These are phyloP conservation scores for Rhopalosiphum maidis DNA, from an alignment of 1,140 invertebrate genomes.

Conservation along the genomic window DNA sequence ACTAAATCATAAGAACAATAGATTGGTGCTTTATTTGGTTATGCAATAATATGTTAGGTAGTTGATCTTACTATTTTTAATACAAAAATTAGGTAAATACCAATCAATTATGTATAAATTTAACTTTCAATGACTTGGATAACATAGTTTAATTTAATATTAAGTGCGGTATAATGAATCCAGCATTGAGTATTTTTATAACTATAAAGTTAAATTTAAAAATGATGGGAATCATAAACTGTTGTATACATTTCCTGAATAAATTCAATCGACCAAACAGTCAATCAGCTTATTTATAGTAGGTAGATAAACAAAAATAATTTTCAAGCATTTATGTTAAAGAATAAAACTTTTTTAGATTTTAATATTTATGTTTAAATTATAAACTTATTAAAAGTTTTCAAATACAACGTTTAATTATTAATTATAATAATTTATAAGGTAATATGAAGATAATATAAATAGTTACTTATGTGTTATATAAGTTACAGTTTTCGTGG, in stretches of 20 bases:
- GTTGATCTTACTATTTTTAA: not conserved
- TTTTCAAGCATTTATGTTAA: not conserved
- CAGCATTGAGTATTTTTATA: not conserved
- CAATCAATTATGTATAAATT: not conserved
- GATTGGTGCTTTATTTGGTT: not conserved
- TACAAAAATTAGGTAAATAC: not conserved
- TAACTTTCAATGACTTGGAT: not conserved
- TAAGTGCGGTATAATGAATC: not conserved
- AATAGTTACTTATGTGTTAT: not conserved
- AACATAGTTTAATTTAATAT: not conserved
- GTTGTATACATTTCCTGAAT: not conserved
- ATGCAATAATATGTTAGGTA: not conserved
- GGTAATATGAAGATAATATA: not conserved
- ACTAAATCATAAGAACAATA: not conserved
- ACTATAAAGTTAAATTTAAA: not conserved
- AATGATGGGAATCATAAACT: not conserved
- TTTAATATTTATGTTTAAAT: conserved; percentile 3
- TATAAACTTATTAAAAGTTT: not conserved
- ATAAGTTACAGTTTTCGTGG: not conserved
- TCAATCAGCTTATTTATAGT: not conserved
- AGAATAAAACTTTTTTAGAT: not conserved
- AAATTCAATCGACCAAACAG: not conserved
- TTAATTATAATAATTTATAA: not conserved
- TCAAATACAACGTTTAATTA: not conserved
- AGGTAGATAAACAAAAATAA: not conserved